Conservation (phyloP, 2,113 vertebrate species). For the Pachypanchax playfairii region DNA sequence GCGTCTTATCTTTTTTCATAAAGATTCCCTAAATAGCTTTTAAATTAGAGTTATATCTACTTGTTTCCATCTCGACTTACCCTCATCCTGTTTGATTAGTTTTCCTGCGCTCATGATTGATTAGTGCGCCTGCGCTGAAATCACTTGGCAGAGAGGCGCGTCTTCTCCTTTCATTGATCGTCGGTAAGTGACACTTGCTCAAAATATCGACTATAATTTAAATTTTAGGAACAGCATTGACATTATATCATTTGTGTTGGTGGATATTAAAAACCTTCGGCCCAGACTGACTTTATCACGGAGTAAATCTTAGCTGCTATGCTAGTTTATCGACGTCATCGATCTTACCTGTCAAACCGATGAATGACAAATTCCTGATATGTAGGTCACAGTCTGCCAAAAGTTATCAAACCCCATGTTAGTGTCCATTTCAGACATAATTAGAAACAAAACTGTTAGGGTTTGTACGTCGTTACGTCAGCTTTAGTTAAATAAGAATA, state of each 20-base stretch:
- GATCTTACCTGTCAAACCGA: neutral
- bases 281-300: too few species aligned
- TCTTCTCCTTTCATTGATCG: neutral
- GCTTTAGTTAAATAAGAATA: too few species aligned
- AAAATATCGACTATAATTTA: neutral
- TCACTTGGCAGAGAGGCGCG: neutral
- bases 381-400: neutral
- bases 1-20: too few species aligned
- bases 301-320: neutral
- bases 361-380: neutral
- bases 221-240: neutral
- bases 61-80: too few species aligned
- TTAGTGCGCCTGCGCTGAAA: conserved; percentile 36
- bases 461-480: too few species aligned
- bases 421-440: too few species aligned
- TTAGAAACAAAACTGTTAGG: too few species aligned
- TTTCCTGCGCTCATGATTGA: conserved; percentile 5
- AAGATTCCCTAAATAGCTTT: too few species aligned
- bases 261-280: too few species aligned
- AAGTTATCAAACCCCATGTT: too few species aligned
- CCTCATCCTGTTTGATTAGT: conserved; percentile 39
- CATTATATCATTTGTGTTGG: neutral
- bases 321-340: neutral
- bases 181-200: conserved; percentile 30
- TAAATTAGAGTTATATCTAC: too few species aligned